Percentiles rank a stretch among this genome's conserved stretches.
These are phyloP conservation scores for Sebastes hubbsi DNA, from an alignment of 2,797 vertebrate genomes.

Conservation along the genomic window DNA sequence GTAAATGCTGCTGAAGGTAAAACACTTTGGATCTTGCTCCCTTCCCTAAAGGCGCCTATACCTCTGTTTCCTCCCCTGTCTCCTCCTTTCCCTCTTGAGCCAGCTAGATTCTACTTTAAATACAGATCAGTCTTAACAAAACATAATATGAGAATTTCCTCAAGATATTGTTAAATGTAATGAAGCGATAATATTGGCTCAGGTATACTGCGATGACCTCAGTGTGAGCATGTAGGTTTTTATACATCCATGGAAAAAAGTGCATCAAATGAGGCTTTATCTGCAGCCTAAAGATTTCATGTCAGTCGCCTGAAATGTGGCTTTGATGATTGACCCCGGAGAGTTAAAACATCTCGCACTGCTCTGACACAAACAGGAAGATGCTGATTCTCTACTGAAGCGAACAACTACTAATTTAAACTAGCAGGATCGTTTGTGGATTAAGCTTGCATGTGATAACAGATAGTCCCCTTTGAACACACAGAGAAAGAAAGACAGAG, in stretches of 20 bases:
- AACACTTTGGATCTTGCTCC: constrained; percentile 19
- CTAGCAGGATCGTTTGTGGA: constrained; percentile 10
- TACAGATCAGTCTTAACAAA: constrained; percentile 32
- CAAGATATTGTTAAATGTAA: constrained; percentile 41
- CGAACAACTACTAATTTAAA: constrained; percentile 30
- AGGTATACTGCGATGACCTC: constrained; percentile 4
- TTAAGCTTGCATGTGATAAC: constrained; percentile 31
- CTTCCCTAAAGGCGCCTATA: constrained; percentile 26
- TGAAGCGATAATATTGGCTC: constrained; percentile 37
- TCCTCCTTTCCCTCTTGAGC: constrained; percentile 15
- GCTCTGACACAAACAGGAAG: constrained; percentile 20
- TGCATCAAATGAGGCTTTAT: constrained; percentile 33
- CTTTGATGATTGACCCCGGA: constrained; percentile 39
- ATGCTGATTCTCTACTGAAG: constrained; percentile 21
- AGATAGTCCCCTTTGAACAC: constrained; percentile 27
- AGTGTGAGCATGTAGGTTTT: neutral
- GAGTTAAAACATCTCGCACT: constrained; percentile 26
- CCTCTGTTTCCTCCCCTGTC: neutral
- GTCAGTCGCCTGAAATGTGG: constrained; percentile 13
- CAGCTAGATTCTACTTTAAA: constrained; percentile 15
- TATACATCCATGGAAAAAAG: constrained; percentile 2
- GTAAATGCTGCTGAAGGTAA: constrained; percentile 57
- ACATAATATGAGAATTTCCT: constrained; percentile 12
- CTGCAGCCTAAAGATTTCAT: constrained; percentile 34
- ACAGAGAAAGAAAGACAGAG: constrained; percentile 25